Conservation (phyloP, 1,140 invertebrate species). For the Panagrolaimus sp. region DNA sequence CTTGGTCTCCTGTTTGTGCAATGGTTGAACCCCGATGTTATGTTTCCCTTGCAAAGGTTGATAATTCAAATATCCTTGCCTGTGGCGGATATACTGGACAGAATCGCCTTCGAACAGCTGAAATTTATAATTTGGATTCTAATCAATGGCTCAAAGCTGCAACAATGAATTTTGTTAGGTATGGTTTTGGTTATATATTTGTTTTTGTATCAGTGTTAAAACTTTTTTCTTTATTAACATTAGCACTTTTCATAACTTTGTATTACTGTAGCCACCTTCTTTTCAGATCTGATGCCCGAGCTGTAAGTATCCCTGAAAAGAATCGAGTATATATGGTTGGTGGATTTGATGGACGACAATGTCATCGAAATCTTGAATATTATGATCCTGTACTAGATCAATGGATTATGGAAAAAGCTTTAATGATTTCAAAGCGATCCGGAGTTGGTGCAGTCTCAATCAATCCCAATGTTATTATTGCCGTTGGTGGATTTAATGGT, state of each 20-base stretch:
- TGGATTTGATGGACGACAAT: slow-evolving; percentile 29
- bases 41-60: slow-evolving; percentile 17
- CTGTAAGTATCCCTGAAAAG: neutral
- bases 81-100: slow-evolving; percentile 26
- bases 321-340: slow-evolving; percentile 28
- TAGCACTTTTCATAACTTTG: neutral
- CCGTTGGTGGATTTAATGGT: slow-evolving; percentile 31
- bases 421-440: neutral
- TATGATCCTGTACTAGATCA: slow-evolving; percentile 25
- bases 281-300: slow-evolving; percentile 17
- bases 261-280: neutral
- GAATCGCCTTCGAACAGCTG: slow-evolving; percentile 17
- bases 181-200: neutral
- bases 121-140: slow-evolving; percentile 21
- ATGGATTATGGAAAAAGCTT: slow-evolving; percentile 5
- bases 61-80: slow-evolving; percentile 26
- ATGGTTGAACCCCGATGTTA: slow-evolving; percentile 33
- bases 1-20: slow-evolving; percentile 19
- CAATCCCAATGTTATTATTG: slow-evolving; percentile 20
- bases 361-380: slow-evolving; percentile 28
- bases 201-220: no score
- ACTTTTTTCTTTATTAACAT: no score
- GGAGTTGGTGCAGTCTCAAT: slow-evolving; percentile 25
- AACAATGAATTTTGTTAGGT: slow-evolving; percentile 31
- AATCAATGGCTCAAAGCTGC: slow-evolving; percentile 23